Base-by-base conservation (phyloP, 2,888 invertebrate species). In the Lutraria lutraria region DNA sequence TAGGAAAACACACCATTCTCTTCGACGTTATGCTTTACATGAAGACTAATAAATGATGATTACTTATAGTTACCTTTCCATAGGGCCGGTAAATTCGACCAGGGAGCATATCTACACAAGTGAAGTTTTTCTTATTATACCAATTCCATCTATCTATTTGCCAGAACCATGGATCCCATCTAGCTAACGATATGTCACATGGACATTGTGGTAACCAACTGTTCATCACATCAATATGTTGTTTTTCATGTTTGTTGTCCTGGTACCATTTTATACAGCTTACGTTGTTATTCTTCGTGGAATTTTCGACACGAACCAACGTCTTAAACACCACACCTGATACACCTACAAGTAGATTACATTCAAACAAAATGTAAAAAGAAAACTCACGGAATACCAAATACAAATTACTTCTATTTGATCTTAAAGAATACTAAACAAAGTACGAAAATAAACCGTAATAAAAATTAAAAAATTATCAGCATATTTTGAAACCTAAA, bases 81-180 rank as follows among this genome's bases (percentile, higher is more conserved):
- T 79, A 68, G 0, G 87, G 86, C 31, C 56, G n/a, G 34, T 53
- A 88, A 25, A 21, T 72, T 25, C 19, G 19, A 29, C 81, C 63
- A 10, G 83, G 85, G 25, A 63, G 34, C 81, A 88, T 81, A n/a
- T 85, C 85, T 31, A 84, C 86, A 34, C 86, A 87, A 0, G 81
- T 63, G 25, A 72, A 63, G 29, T 80, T 54, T 4, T 25, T 76
- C 15, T 52, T 16, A 0, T 0, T 56, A 25, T 81, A 15, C 29
- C 52, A n/a, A n/a, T n/a, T 29, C 21, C 60, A 53, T 21, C 81
- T 53, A n/a, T 76, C 81, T 25, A 87, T 82, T 8, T 29, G 60
- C 86, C 88, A 81, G 52, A 88, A 86, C 90, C 88, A 90, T 0
- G 90, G 90, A 54, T 90, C 87, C n/a, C 72, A 87, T 29, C 72